Evolutionary conservation across 2,113 vertebrate species (phyloP).

Genomic region (Vicugna pacos): DNA sequence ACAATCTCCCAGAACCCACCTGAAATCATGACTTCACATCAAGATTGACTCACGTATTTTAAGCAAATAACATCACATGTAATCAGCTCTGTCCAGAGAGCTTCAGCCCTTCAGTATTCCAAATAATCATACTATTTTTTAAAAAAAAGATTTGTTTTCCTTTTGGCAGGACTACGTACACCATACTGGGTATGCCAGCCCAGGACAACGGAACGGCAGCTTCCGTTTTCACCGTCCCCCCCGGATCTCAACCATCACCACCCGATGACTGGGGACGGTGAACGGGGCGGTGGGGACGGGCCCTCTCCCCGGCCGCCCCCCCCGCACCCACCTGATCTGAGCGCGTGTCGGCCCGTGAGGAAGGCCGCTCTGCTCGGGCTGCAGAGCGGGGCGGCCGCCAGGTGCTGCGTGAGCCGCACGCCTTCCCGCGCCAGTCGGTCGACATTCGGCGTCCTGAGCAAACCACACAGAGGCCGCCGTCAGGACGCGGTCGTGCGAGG

Average conservation of each 20-base stretch:
- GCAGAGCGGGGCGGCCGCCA: conserved; percentile 90
- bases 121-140: too few relatives aligned
- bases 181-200: background rate
- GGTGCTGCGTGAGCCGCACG: conserved; percentile 92
- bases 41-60: background rate
- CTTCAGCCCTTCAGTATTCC: background rate
- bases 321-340: conserved; percentile 88
- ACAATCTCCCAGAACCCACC: too few relatives aligned
- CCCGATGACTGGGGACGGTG: background rate
- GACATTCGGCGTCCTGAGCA: conserved; percentile 90
- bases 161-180: too few relatives aligned
- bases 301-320: fast-evolving
- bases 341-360: conserved; percentile 91
- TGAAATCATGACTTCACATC: background rate
- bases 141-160: too few relatives aligned
- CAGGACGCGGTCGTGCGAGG: fast-evolving
- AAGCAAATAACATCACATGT: too few relatives aligned
- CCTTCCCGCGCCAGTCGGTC: conserved; percentile 90
- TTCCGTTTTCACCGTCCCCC: fast-evolving
- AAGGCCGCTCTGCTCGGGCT: conserved; percentile 92
- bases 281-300: fast-evolving
- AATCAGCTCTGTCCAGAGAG: too few relatives aligned
- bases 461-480: background rate
- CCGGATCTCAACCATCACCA: too few relatives aligned
- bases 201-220: too few relatives aligned